Evolutionary conservation across 2,888 invertebrate species (phyloP).

Genomic region (Nysson spinosus): DNA sequence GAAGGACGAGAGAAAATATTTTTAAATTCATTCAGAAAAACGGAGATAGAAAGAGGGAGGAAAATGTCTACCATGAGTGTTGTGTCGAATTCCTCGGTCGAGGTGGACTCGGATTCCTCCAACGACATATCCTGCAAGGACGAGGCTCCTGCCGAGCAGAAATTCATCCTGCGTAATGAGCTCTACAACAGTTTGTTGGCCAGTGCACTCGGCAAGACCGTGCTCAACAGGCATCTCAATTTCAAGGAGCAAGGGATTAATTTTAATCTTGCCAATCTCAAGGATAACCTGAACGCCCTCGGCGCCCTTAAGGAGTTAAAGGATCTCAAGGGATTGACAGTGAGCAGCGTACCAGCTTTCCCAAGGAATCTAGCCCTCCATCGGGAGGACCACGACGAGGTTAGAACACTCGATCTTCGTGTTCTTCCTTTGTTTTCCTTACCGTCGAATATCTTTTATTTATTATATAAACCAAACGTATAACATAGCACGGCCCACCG

Average conservation of each 20-base stretch:
- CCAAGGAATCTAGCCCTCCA: slow-evolving; percentile 75
- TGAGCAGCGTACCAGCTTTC: slow-evolving; percentile 76
- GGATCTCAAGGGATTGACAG: slow-evolving; percentile 74
- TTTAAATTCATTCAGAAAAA: too few species aligned
- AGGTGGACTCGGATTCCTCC: slow-evolving; percentile 75
- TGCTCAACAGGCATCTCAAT: slow-evolving; percentile 72
- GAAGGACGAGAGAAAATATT: too few species aligned
- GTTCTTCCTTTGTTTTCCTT: not conserved
- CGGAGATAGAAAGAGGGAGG: slow-evolving; percentile 12
- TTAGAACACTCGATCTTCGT: slow-evolving; percentile 60
- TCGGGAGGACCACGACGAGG: slow-evolving; percentile 74
- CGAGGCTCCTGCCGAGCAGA: slow-evolving; percentile 66
- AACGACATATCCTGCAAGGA: slow-evolving; percentile 71
- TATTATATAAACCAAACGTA: not conserved
- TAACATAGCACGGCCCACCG: not conserved
- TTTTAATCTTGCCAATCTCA: slow-evolving; percentile 70
- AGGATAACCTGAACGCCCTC: slow-evolving; percentile 73
- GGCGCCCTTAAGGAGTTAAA: slow-evolving; percentile 74
- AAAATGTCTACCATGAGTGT: slow-evolving; percentile 75
- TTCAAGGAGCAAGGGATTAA: slow-evolving; percentile 70
- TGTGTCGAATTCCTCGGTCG: slow-evolving; percentile 75
- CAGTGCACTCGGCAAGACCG: slow-evolving; percentile 81
- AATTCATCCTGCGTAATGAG: slow-evolving; percentile 85
- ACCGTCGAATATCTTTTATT: not conserved
- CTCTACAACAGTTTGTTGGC: slow-evolving; percentile 89